Evolutionary conservation across 2,888 invertebrate genomes (phyloP), one percentile per base, ranked within the genome.

Genomic region (Linnaemya tessellans): DNA sequence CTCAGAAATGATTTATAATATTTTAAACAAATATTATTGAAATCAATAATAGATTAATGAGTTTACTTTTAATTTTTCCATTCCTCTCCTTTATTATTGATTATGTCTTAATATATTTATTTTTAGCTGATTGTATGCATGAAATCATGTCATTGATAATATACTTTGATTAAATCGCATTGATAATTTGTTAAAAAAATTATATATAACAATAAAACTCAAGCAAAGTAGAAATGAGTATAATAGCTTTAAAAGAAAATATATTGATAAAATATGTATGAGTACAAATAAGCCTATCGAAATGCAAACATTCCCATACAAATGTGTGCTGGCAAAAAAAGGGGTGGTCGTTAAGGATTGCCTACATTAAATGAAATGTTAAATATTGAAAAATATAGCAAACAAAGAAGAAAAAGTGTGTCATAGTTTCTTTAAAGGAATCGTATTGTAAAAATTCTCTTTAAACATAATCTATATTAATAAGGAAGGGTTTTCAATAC

Each of bases 111-210:
- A n/a, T n/a, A n/a, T n/a, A n/a, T n/a, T 60, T 18, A 67, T 58
- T 18, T 30, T 77, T 64, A 30, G 43, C 67, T 80, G 73, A 78
- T 73, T 54, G 65, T 84, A 54, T 60, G 60, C 80, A 77, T 84
- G 77, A 62, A 84, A 78, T 81, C 73, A 81, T 78, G 73, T 62
- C 25, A 77, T 74, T 78, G 78, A 78, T 81, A 73, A 81, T 65
- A 67, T 81, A 67, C 68, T 67, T 68, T 84, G 43, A 67, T 78
- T 68, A 84, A 78, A 84, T 84, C 68, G 74, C 64, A 78, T 68
- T 62, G 65, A 80, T 80, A 80, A 70, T 70, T 70, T 81, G 54
- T 38, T 49, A 25, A 60, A 74, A 25, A 60, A 74, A n/a, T n/a
- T n/a, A n/a, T n/a, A n/a, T n/a, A n/a, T n/a, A n/a, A n/a, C n/a